Conservation (phyloP, 2,797 vertebrate genomes). For the Agapornis canus region DNA sequence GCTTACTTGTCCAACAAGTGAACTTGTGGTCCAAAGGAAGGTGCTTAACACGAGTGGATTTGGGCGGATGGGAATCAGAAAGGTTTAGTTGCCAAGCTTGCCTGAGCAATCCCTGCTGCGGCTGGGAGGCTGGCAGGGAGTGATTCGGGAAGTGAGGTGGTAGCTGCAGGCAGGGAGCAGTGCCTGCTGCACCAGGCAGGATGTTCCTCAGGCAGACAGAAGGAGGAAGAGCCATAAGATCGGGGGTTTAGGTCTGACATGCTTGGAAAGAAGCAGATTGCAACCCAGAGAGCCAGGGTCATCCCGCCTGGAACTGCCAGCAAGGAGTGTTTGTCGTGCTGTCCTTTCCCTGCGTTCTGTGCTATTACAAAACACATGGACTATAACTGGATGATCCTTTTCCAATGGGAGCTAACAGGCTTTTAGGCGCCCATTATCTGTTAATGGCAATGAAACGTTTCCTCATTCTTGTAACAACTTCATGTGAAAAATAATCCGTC, state of each 20-base stretch:
- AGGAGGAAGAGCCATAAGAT: neutral
- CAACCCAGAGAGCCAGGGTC: neutral
- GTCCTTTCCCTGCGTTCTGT: neutral
- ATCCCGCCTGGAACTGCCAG: neutral
- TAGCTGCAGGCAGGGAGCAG: rapidly evolving
- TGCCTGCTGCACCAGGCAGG: neutral
- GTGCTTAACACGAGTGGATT: rapidly evolving
- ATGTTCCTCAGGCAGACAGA: neutral
- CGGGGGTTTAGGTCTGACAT: rapidly evolving
- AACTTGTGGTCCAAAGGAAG: neutral
- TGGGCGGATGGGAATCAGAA: neutral
- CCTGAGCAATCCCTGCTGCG: neutral
- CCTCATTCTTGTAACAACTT: neutral
- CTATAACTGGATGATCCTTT: neutral
- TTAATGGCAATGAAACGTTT: neutral
- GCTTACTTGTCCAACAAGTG: neutral
- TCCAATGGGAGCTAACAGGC: neutral
- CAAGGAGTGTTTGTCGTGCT: neutral
- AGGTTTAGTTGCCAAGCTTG: neutral
- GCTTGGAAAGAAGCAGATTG: neutral
- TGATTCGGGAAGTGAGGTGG: rapidly evolving
- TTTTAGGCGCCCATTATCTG: neutral
- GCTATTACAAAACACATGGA: neutral
- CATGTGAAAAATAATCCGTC: neutral
- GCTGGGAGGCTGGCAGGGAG: neutral